A percentile compares a stretch with the other conserved stretches of the same genome.
phyloP scores from a whole-genome alignment of 2,113 vertebrate genomes.

The Felis catus region DNA sequence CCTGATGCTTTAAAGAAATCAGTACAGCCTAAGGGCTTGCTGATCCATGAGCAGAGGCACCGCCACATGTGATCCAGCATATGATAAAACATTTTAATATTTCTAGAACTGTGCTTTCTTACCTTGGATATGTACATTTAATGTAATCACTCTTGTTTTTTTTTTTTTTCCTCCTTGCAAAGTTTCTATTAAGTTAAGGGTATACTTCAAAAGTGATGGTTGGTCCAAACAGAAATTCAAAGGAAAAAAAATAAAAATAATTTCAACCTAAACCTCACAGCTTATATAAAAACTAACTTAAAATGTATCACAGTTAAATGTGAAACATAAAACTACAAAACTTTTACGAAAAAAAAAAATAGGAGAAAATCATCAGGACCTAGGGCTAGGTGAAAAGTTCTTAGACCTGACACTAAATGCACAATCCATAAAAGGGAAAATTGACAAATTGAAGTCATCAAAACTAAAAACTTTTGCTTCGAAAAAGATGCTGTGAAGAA shows the following conservation, averaged over 20 bases:
- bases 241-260: neutral
- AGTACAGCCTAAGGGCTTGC: neutral
- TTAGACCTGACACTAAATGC: neutral
- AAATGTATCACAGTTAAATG: neutral
- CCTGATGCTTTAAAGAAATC: neutral
- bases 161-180: neutral
- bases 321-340: neutral
- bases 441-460: neutral
- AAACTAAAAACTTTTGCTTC: neutral
- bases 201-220: neutral
- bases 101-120: neutral
- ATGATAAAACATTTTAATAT: neutral
- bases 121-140: neutral
- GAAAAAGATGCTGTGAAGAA: neutral
- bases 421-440: neutral
- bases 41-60: neutral
- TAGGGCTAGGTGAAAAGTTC: neutral
- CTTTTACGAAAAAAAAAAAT: neutral
- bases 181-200: neutral
- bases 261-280: neutral
- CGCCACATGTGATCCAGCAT: neutral
- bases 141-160: neutral
- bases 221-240: neutral
- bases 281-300: neutral
- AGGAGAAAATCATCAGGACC: neutral